Evolutionary conservation across 1,140 invertebrate species (phyloP).

Genomic region (Tetramorium parvispinum): DNA sequence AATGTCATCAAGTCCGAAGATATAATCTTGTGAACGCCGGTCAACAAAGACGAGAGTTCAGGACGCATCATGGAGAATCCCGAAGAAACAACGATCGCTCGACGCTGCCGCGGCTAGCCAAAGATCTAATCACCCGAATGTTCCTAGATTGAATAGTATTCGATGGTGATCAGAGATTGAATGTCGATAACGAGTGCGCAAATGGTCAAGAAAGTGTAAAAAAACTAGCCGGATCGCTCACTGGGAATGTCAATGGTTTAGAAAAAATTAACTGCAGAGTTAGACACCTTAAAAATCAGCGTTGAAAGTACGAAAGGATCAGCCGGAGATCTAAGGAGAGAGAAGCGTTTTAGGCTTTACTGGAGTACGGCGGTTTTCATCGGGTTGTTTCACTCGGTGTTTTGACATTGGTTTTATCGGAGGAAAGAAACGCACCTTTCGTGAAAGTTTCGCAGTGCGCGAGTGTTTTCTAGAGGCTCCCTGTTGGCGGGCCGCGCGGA

Average conservation of each 20-base stretch:
- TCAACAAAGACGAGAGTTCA: background rate
- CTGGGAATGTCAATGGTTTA: background rate
- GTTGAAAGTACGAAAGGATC: background rate
- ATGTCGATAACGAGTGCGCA: background rate
- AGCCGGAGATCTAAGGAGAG: background rate
- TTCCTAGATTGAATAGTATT: background rate
- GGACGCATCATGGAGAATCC: constrained; percentile 13
- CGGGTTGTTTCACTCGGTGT: background rate
- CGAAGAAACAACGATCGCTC: background rate
- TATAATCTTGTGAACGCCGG: background rate
- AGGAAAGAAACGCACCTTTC: constrained; percentile 59
- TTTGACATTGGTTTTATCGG: constrained; percentile 46
- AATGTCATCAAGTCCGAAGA: background rate
- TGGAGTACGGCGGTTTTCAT: background rate
- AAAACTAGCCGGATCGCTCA: background rate
- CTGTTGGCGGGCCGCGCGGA: constrained; percentile 27
- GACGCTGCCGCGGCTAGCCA: background rate
- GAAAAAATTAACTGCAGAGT: background rate
- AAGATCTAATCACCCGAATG: background rate
- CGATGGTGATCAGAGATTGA: background rate
- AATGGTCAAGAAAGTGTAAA: background rate
- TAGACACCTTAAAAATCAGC: background rate
- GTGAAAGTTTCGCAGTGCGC: constrained; percentile 71
- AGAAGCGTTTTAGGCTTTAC: too few species aligned
- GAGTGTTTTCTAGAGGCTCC: constrained; percentile 46